Evolutionary conservation across 2,797 vertebrate species (phyloP).

Genomic region (Vespertilio murinus): DNA sequence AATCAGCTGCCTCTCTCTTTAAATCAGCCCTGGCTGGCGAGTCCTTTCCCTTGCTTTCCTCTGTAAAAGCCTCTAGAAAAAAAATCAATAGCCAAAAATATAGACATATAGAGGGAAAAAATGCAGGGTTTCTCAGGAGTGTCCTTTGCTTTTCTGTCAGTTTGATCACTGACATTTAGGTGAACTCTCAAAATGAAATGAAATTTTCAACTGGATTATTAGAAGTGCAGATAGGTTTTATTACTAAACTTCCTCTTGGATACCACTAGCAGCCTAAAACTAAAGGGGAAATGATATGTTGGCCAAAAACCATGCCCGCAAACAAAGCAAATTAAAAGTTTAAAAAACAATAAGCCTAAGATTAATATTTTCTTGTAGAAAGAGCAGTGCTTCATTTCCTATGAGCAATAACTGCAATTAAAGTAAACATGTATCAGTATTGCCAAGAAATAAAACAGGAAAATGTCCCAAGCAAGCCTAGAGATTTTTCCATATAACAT

Average conservation of each 20-base stretch:
- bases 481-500: neutral
- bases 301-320: neutral
- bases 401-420: neutral
- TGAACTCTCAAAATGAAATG: neutral
- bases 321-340: neutral
- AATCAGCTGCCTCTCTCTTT: neutral
- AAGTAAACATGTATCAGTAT: neutral
- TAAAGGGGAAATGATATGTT: neutral
- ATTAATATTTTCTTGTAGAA: slow-evolving; percentile 13
- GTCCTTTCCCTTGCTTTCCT: neutral
- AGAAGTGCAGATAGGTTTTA: neutral
- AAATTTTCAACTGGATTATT: neutral
- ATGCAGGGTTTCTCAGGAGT: neutral
- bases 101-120: neutral
- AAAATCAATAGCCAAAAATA: neutral
- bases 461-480: neutral
- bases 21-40: neutral
- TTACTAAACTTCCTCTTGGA: neutral
- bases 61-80: neutral
- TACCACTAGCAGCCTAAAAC: neutral
- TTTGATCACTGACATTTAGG: neutral
- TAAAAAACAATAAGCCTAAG: neutral
- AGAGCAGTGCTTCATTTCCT: neutral
- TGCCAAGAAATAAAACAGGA: slow-evolving; percentile 31
- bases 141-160: neutral